Conservation (phyloP, 1,140 invertebrate genomes). For the Ditylenchus dipsaci region DNA sequence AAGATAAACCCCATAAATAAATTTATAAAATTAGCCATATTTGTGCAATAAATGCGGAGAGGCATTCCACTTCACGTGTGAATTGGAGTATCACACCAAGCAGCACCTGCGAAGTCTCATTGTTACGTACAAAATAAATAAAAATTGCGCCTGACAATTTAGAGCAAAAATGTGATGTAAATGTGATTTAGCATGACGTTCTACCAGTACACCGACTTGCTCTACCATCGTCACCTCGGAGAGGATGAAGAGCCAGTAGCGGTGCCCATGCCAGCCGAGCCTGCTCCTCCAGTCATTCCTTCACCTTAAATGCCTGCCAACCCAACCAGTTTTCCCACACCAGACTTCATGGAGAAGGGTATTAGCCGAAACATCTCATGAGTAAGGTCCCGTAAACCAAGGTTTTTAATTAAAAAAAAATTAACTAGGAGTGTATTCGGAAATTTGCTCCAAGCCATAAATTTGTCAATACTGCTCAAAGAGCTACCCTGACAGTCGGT, state of each 20-base stretch:
- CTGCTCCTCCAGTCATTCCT: conserved; percentile 7
- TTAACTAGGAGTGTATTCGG: conserved; percentile 36
- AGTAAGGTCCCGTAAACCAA: background rate
- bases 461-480: conserved; percentile 58
- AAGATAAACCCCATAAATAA: too few relatives aligned
- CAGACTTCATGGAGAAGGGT: conserved; percentile 52
- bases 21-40: conserved; percentile 48
- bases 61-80: conserved; percentile 55
- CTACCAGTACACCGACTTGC: conserved; percentile 54
- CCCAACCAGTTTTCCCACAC: conserved; percentile 44
- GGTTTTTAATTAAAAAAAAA: background rate
- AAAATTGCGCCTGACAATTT: conserved; percentile 16
- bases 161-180: conserved; percentile 58
- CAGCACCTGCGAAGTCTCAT: conserved; percentile 38
- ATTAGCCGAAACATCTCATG: conserved; percentile 40
- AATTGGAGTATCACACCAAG: conserved; percentile 55
- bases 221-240: conserved; percentile 55
- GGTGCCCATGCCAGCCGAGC: background rate
- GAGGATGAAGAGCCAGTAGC: conserved; percentile 27
- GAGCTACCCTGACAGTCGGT: conserved; percentile 55
- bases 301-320: conserved; percentile 24
- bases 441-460: conserved; percentile 55
- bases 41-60: conserved; percentile 54
- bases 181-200: conserved; percentile 57
- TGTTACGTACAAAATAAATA: background rate